Percentiles rank a stretch among this genome's conserved stretches.
These are phyloP conservation scores for Siderastrea siderea DNA, from an alignment of 92 coral and sea anemone genomes.

Conservation along the genomic window DNA sequence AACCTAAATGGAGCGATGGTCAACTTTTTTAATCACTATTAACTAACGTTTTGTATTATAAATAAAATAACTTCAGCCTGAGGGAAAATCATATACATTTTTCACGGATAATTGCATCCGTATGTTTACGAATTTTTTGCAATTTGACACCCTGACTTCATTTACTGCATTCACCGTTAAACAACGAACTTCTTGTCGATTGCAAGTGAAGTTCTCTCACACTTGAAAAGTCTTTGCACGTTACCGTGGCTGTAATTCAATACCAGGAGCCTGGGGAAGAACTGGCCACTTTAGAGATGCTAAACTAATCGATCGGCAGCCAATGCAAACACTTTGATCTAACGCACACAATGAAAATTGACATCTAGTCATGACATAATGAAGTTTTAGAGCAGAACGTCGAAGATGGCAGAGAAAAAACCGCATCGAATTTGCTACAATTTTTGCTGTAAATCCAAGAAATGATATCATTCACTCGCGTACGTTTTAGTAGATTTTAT, in stretches of 20 bases:
- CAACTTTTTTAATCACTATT: background rate
- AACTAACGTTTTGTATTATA: background rate
- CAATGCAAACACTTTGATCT: background rate
- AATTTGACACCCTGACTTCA: background rate
- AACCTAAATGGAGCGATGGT: background rate
- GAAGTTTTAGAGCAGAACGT: too few species aligned
- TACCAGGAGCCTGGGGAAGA: background rate
- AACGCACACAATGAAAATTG: too few species aligned
- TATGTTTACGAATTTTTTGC: background rate
- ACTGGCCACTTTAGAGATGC: too few species aligned
- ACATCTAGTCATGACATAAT: too few species aligned
- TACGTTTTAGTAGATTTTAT: background rate
- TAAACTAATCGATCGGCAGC: background rate
- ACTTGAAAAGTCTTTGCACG: too few species aligned
- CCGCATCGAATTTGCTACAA: too few species aligned
- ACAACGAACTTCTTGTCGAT: background rate
- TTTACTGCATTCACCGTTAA: background rate
- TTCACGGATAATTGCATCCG: background rate
- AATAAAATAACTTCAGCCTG: constrained; percentile 19
- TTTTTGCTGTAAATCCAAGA: background rate
- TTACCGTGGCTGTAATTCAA: background rate
- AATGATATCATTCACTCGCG: background rate
- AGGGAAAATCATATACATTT: background rate
- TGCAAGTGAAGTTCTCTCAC: background rate
- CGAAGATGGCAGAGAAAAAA: too few species aligned